Percentiles rank a stretch among this genome's conserved stretches.
Conservation (phyloP, 2,888 invertebrate species). For the Drosophila paranaensis region DNA sequence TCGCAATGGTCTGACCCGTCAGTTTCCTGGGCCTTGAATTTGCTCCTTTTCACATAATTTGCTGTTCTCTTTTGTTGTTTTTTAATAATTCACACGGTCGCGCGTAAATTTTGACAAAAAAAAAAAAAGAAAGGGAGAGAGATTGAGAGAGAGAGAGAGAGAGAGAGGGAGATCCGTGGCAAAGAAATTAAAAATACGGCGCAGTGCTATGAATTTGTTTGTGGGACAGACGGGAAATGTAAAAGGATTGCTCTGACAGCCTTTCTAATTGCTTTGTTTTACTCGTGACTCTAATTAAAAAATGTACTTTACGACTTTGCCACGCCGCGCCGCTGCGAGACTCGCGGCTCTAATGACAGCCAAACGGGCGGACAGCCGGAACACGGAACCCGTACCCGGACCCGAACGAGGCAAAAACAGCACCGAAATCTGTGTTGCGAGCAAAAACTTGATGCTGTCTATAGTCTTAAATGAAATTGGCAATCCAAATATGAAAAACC, state of each 20-base stretch:
- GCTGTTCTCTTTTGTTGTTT: conserved; percentile 37
- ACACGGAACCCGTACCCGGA: background rate
- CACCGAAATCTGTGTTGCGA: conserved; percentile 22
- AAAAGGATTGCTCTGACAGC: conserved; percentile 77
- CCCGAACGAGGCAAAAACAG: conserved; percentile 4
- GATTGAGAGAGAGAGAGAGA: no score
- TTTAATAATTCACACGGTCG: conserved; percentile 72
- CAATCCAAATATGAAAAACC: conserved; percentile 49
- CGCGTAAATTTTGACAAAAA: conserved; percentile 68
- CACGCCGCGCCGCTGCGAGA: conserved; percentile 27
- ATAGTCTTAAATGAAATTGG: conserved; percentile 10
- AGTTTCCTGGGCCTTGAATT: conserved; percentile 42
- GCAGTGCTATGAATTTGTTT: conserved; percentile 1
- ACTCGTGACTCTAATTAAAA: conserved; percentile 79
- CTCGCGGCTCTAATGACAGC: conserved; percentile 43
- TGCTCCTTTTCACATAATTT: conserved; percentile 68
- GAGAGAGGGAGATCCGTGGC: conserved; percentile 21
- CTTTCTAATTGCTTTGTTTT: conserved; percentile 78
- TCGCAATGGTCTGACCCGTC: conserved; percentile 9
- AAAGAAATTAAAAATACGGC: conserved; percentile 65
- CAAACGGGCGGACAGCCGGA: conserved; percentile 17
- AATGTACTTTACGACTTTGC: conserved; percentile 76
- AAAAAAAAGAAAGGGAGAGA: background rate
- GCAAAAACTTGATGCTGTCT: conserved; percentile 27
- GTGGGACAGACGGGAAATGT: conserved; percentile 19